Base-by-base conservation (phyloP, 2,888 invertebrate genomes). In the Zygogramma bicolorata region DNA sequence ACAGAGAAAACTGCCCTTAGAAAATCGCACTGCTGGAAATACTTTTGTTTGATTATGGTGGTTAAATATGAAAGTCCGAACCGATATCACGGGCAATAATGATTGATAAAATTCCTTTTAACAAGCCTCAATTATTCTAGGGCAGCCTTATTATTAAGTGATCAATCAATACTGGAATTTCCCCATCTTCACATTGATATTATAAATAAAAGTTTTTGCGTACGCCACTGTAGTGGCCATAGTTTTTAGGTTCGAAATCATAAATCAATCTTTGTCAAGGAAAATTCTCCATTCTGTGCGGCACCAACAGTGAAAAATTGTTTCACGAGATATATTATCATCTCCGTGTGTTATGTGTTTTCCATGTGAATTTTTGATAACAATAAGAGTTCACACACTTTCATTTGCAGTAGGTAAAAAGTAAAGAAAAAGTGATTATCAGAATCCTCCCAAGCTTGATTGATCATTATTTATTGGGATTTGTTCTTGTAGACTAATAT, bases 221-320 rank as follows among this genome's bases (percentile, higher is more conserved):
- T 27, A 13, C 53, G 25, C 61, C 34, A 22, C 69, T 42, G 57
- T 8, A 46, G 8, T 31, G 10, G 46, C 40, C 40, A 13, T 70
- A 65, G 63, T 65, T 65, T 70, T 65, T 49, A 10, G 34, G 58
- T 29, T 31, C 31, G 15, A 40, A 22, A 65, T 34, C 69, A 70
- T 70, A 70, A 70, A 70, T 70, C 69, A 70, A 69, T 70, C 69
- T 65, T 63, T 70, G 69, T 70, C 69, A 70, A 65, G 69, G 65
- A 70, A 70, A 62, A 70, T 70, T 59, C 58, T 59, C 63, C 69
- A 42, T 70, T 70, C 59, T 70, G 57, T 38, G 46, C 59, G n/a
- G 60, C 53, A 42, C 61, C 65, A 49, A 59, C 59, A 63, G 69
- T 70, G 69, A 70, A 70, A 70, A 70, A 70, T 70, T 70, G 69